Percentiles rank a stretch among this genome's conserved stretches.
Evolutionary conservation across 2,888 invertebrate species (phyloP).

Genomic region (Trachelus tabidus): DNA sequence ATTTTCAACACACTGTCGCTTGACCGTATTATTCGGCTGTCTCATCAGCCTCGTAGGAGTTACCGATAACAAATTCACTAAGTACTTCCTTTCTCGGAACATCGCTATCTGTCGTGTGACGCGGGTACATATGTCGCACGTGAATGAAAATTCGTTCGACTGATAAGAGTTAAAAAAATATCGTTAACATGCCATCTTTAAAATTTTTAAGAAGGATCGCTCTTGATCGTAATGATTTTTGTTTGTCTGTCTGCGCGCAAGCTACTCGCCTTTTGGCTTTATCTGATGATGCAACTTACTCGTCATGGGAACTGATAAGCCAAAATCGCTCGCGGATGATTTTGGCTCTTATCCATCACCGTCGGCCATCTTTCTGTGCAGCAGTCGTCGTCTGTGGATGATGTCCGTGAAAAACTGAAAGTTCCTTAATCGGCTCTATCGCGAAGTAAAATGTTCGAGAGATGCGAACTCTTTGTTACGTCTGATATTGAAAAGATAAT

Average conservation of each 20-base stretch:
- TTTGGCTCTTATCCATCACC: background rate
- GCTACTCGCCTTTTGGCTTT: background rate
- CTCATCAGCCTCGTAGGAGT: background rate
- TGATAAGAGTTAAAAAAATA: background rate
- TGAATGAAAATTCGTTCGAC: background rate
- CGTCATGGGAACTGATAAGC: background rate
- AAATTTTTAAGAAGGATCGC: background rate
- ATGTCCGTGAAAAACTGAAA: background rate
- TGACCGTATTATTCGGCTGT: background rate
- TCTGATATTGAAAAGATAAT: background rate
- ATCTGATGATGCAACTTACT: background rate
- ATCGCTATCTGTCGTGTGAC: background rate
- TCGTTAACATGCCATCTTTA: background rate
- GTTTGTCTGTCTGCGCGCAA: background rate
- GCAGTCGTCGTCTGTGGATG: fast-evolving
- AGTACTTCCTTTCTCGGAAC: background rate
- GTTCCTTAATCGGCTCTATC: background rate
- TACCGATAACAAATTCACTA: background rate
- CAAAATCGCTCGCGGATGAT: background rate
- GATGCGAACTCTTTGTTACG: background rate
- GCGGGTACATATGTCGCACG: background rate
- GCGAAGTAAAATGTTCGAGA: background rate
- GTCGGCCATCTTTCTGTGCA: background rate
- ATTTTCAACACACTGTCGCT: background rate
- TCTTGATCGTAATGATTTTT: background rate